Evolutionary conservation across 2,888 invertebrate genomes (phyloP), one percentile per base, ranked within the genome.

Genomic region (Pollenia labialis): DNA sequence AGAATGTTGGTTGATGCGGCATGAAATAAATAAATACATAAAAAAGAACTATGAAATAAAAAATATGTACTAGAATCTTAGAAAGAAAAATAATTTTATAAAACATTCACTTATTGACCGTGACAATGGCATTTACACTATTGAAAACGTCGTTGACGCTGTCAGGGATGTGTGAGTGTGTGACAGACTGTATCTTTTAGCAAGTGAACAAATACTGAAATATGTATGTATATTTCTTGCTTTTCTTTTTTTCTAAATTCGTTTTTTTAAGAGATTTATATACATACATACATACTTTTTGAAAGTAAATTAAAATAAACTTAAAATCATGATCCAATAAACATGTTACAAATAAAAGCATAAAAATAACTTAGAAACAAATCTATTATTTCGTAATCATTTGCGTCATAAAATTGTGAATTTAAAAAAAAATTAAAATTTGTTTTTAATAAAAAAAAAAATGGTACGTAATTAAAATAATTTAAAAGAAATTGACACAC

Each of bases 21-120:
- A 46, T 14, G 1, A 74, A 40, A 69, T 14, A 69, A 56, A 40
- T 54, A 44, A 16, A 9, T 52, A 10, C 23, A 71, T 42, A 54
- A 52, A 62, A 48, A 68, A 23, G 14, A 44, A 11, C 40, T 32
- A 23, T 12, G 14, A 11, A 48, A 60, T 14, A 18, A 14, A 60
- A 44, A 42, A 16, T 11, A n/a, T n/a, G n/a, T n/a, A 54, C 52
- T 32, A 75, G 18, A 60, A 58, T 69, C 11, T 16, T 46, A 60
- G 2, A 50, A 18, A 52, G 12, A 48, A 72, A 66, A 46, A 64
- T 23, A 80, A 50, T 60, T 16, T 60, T 79, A 60, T 7, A 76
- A 83, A 81, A 81, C 83, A 84, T 84, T 87, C 81, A 87, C 83
- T 87, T 74, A 87, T 84, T 87, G 86, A 81, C 86, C 86, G 50